Percentiles rank a stretch among this genome's conserved stretches.
phyloP scores from a whole-genome alignment of 2,797 vertebrate species.

The Schizothorax lantsangensis region DNA sequence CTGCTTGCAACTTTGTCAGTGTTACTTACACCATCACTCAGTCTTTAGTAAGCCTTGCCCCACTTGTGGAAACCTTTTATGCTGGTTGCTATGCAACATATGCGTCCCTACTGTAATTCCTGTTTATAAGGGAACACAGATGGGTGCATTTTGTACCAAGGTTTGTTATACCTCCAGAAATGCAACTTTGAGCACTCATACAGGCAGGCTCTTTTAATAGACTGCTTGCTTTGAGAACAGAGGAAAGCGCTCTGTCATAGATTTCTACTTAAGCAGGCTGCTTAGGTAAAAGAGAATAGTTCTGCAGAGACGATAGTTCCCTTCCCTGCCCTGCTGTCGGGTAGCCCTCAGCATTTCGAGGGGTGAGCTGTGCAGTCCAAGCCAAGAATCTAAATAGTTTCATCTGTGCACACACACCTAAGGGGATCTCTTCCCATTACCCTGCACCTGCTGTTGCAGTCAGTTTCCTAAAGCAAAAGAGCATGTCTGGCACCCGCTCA shows the following conservation, averaged over 20 bases:
- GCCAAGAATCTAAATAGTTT: constrained; percentile 58
- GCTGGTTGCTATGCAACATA: constrained; percentile 9
- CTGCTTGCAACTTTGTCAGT: constrained; percentile 6
- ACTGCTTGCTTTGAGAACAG: neutral
- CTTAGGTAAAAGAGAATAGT: constrained; percentile 31
- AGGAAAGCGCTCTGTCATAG: neutral
- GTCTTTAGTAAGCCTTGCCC: constrained; percentile 49
- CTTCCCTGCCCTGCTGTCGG: constrained; percentile 46
- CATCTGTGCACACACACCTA: constrained; percentile 56
- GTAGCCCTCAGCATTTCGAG: constrained; percentile 19
- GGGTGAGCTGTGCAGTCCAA: constrained; percentile 28
- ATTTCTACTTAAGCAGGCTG: neutral
- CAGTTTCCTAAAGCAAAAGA: constrained; percentile 41
- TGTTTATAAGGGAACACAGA: constrained; percentile 3
- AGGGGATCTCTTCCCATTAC: constrained; percentile 46
- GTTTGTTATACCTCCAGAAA: neutral
- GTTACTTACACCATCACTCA: constrained; percentile 65
- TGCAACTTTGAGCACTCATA: neutral
- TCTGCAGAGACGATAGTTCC: constrained; percentile 2
- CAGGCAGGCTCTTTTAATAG: neutral
- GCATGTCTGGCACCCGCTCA: constrained; percentile 24
- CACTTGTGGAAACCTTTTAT: constrained; percentile 7
- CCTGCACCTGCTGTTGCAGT: constrained; percentile 51
- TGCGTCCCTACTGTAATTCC: neutral
- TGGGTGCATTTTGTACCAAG: constrained; percentile 2